Evolutionary conservation across 2,888 invertebrate species (phyloP), one percentile per base, ranked within the genome.

Genomic region (Hoplodrina ambigua): DNA sequence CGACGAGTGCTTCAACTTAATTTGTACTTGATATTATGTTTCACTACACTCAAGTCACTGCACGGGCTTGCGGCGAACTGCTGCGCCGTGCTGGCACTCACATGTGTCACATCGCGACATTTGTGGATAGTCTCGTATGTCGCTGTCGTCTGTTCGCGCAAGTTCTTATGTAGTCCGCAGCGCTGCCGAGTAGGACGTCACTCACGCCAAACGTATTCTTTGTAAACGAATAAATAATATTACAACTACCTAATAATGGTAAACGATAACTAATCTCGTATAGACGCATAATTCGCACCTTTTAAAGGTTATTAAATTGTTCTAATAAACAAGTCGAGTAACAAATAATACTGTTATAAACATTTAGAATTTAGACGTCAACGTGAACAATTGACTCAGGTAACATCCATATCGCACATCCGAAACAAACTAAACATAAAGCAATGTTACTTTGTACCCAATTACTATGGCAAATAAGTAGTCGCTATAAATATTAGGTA

Each of bases 321-420:
- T 66, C 54, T 70, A 80, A 57, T 57, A 69, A 76, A 80, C 60
- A 61, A 67, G 37, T 37, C 62, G 10, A 65, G 37, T 70, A 78
- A 75, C 76, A 79, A 75, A 70, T 82, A 80, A 80, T 81, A 81
- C 82, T 82, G 72, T 54, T 65, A 49, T 50, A 65, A 66, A 73
- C 41, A 69, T 82, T 76, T 77, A 68, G 55, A 83, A 83, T 77
- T 74, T 70, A 64, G 77, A 61, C 30, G 73, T 64, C 81, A 77
- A 72, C 49, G 56, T 64, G 49, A 61, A 62, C 72, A 67, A 62
- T 54, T 77, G 81, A 70, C 81, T 58, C 58, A 33, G 78, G 69
- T 80, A 81, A 77, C 78, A 30, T 67, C 57, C 41, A 60, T 55
- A 53, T 66, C 59, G 65, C 46, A 41, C 30, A 56, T 53, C 64